Conservation (phyloP, 2,797 vertebrate genomes). For the Pogoniulus pusillus region DNA sequence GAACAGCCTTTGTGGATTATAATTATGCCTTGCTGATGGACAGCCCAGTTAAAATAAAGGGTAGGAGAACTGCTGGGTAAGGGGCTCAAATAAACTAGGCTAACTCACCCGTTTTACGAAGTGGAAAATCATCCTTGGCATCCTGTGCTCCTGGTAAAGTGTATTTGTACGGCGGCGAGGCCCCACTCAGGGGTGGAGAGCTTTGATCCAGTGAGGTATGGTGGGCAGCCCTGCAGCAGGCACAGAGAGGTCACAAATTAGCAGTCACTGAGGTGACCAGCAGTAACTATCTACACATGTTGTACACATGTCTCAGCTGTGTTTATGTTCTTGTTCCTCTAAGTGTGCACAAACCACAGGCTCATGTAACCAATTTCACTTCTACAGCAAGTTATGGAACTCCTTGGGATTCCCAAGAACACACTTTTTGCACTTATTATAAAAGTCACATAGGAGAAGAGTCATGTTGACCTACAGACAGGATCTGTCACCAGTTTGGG, state of each 20-base stretch:
- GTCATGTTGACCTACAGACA: conserved; percentile 12
- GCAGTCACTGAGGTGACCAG: conserved; percentile 49
- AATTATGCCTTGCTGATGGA: background rate
- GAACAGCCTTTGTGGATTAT: background rate
- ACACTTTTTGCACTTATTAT: background rate
- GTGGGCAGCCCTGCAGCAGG: conserved; percentile 88
- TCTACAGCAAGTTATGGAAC: conserved; percentile 8
- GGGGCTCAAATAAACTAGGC: background rate
- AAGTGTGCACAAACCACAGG: conserved; percentile 52
- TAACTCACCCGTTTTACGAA: conserved; percentile 95
- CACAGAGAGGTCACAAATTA: conserved; percentile 52
- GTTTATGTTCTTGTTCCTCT: conserved; percentile 50
- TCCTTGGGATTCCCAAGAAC: conserved; percentile 19
- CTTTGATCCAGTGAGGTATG: conserved; percentile 98
- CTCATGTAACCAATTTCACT: conserved; percentile 44
- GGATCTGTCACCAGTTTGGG: conserved; percentile 6
- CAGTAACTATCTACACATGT: conserved; percentile 56
- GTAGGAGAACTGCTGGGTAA: background rate
- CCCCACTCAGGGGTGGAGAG: conserved; percentile 92
- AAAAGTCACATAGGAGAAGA: conserved; percentile 16
- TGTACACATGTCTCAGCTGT: conserved; percentile 48
- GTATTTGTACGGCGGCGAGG: conserved; percentile 92
- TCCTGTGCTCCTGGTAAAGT: conserved; percentile 89
- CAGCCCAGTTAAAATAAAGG: background rate
- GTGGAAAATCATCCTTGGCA: conserved; percentile 94